Conservation (phyloP, 2,797 vertebrate species). For the Leucoraja ocellata region DNA sequence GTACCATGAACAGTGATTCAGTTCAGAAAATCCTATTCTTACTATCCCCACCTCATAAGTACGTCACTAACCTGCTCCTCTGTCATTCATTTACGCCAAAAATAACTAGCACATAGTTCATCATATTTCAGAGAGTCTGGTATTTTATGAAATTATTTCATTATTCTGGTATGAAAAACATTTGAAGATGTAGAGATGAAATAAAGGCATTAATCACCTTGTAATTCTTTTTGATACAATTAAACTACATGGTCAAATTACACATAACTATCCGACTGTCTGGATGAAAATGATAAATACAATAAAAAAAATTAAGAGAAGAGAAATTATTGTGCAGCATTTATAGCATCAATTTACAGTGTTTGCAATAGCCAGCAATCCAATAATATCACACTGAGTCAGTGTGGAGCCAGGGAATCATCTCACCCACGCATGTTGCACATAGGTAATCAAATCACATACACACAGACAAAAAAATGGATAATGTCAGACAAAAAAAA, state of each 20-base stretch:
- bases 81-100: background rate
- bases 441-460: conserved; percentile 19
- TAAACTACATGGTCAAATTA: too few species aligned
- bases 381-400: background rate
- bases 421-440: background rate
- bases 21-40: background rate
- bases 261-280: background rate
- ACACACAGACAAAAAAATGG: background rate
- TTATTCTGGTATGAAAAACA: background rate
- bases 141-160: conserved; percentile 3
- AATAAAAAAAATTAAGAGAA: conserved; percentile 21
- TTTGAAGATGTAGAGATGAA: background rate
- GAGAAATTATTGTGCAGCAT: conserved; percentile 18
- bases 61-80: background rate
- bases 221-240: too few species aligned
- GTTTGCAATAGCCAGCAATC: background rate
- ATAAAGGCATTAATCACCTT: background rate
- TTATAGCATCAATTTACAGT: background rate
- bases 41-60: background rate
- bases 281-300: conserved; percentile 27
- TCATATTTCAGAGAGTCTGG: background rate
- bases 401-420: background rate
- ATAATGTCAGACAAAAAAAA: conserved; percentile 2
- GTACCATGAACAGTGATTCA: background rate
- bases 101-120: conserved; percentile 3